phyloP scores from a whole-genome alignment of 1,140 invertebrate genomes.

The Globodera rostochiensis region DNA sequence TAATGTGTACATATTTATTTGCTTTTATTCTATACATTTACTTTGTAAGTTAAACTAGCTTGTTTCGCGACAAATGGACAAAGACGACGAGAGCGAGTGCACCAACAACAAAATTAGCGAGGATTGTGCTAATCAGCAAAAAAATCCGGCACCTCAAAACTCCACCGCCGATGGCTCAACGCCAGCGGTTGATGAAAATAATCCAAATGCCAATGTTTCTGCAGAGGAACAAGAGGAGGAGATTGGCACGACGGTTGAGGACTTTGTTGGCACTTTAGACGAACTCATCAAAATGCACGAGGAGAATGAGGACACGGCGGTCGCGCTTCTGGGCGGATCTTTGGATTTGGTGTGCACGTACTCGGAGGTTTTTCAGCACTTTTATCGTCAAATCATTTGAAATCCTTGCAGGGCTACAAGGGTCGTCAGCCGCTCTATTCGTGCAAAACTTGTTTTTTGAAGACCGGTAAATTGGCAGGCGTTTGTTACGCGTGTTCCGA shows the following conservation, averaged over 20 bases:
- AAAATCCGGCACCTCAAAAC: too few species aligned
- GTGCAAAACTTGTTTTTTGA: slow-evolving; percentile 82
- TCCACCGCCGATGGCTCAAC: too few species aligned
- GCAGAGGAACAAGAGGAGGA: background rate
- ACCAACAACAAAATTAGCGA: too few species aligned
- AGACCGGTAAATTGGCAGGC: slow-evolving; percentile 71
- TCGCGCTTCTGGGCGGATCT: slow-evolving; percentile 43
- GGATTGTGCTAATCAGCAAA: too few species aligned
- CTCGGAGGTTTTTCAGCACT: slow-evolving; percentile 47
- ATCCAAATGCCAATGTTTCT: too few species aligned
- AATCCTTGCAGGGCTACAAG: slow-evolving; percentile 79
- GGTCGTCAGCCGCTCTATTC: slow-evolving; percentile 91
- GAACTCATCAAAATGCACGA: slow-evolving; percentile 43
- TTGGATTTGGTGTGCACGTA: slow-evolving; percentile 55
- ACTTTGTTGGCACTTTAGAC: background rate
- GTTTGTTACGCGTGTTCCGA: slow-evolving; percentile 91
- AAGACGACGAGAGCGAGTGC: too few species aligned
- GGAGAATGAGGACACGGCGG: slow-evolving; percentile 34
- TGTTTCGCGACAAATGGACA: too few species aligned
- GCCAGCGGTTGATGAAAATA: too few species aligned
- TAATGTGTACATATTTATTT: too few species aligned
- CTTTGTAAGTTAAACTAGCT: too few species aligned
- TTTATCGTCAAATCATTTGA: background rate
- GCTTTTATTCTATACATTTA: too few species aligned
- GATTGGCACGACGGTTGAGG: background rate